Evolutionary conservation across 1,140 invertebrate genomes (phyloP).

Genomic region (Rhyzopertha dominica): DNA sequence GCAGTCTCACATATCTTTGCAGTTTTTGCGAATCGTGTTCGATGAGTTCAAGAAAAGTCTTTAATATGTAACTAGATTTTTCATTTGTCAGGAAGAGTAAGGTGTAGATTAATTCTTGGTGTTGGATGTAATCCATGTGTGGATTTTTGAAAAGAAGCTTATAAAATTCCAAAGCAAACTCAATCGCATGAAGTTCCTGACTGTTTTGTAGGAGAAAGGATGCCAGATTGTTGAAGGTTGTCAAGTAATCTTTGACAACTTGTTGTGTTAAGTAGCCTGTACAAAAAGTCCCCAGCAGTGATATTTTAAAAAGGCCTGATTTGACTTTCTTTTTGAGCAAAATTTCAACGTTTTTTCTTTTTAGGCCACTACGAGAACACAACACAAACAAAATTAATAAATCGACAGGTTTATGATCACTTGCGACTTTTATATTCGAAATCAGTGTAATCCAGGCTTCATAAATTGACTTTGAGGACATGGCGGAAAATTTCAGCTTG

Average conservation of each 20-base stretch:
- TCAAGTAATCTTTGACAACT: conserved; percentile 43
- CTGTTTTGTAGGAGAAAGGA: conserved; percentile 27
- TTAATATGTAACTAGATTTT: conserved; percentile 27
- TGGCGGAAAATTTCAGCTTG: conserved; percentile 22
- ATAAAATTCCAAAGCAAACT: conserved; percentile 31
- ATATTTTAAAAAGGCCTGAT: conserved; percentile 41
- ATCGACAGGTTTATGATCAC: conserved; percentile 45
- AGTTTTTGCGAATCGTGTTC: conserved; percentile 27
- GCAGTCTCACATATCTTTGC: conserved; percentile 42
- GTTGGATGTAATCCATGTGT: conserved; percentile 21
- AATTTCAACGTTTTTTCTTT: conserved; percentile 43
- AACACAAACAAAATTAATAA: conserved; percentile 46
- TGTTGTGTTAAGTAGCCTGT: conserved; percentile 39
- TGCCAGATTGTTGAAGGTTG: conserved; percentile 44
- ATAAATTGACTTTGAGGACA: conserved; percentile 21
- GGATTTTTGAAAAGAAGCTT: conserved; percentile 27
- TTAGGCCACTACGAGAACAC: conserved; percentile 41
- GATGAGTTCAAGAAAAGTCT: conserved; percentile 25
- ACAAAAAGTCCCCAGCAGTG: conserved; percentile 42
- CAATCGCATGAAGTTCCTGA: conserved; percentile 18
- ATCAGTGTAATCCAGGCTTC: conserved; percentile 36
- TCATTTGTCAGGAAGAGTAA: conserved; percentile 28
- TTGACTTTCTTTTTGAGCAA: conserved; percentile 45
- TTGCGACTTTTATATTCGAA: conserved; percentile 20
- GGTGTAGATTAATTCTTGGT: conserved; percentile 33